Conservation (phyloP, 2,888 invertebrate genomes). For the Dicyrtomina minuta region DNA sequence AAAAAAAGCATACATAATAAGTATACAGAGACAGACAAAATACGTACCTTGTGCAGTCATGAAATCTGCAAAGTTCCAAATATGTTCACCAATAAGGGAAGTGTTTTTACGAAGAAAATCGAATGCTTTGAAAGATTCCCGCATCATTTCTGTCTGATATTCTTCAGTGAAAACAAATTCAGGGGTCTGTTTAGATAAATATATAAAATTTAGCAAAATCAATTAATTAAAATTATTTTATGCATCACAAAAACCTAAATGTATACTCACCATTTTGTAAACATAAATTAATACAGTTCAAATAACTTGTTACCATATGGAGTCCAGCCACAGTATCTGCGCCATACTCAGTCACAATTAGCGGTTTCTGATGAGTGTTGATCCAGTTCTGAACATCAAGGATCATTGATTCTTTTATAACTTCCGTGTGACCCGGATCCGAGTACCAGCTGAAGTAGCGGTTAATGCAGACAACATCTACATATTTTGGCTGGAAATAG, state of each 20-base stretch:
- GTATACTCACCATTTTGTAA: not conserved
- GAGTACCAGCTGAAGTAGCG: slow-evolving; percentile 95
- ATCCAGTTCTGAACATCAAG: slow-evolving; percentile 80
- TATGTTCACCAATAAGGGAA: slow-evolving; percentile 64
- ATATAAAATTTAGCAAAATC: not conserved
- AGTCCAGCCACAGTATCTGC: slow-evolving; percentile 90
- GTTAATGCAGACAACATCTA: slow-evolving; percentile 93
- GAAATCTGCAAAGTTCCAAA: slow-evolving; percentile 70
- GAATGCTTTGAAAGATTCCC: slow-evolving; percentile 62
- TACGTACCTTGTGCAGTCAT: slow-evolving; percentile 63
- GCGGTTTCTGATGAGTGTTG: slow-evolving; percentile 77
- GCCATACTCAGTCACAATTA: slow-evolving; percentile 94
- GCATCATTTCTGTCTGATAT: slow-evolving; percentile 62
- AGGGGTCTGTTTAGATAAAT: slow-evolving; percentile 61
- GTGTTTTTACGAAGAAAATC: slow-evolving; percentile 57
- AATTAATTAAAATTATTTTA: not conserved
- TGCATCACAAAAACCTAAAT: too few relatives aligned
- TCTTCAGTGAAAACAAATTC: slow-evolving; percentile 65
- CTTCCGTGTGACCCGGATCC: slow-evolving; percentile 76
- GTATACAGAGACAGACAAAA: too few relatives aligned
- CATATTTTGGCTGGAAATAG: slow-evolving; percentile 66
- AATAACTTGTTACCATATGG: slow-evolving; percentile 85
- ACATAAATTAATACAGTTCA: too few relatives aligned
- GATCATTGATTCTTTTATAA: slow-evolving; percentile 70
- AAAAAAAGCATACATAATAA: too few relatives aligned